Evolutionary conservation across 2,888 invertebrate genomes (phyloP), one percentile per base, ranked within the genome.

Genomic region (Drosophila demipolita): DNA sequence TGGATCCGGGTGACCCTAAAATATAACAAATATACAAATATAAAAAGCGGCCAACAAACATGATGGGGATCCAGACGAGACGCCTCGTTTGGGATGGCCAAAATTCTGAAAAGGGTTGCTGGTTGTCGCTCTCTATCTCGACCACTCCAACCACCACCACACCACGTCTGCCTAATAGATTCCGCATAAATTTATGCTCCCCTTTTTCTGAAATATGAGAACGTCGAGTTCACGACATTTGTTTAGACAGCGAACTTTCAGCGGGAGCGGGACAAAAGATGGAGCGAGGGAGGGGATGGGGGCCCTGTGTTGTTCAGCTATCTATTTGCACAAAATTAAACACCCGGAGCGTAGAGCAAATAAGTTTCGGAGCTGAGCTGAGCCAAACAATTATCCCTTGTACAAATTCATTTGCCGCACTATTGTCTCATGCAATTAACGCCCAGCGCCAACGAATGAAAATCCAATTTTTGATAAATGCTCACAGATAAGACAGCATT

Each of bases 301-400:
- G 55, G 52, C 17, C 32, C 38, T 58, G 53, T 90, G 86, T 88
- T 86, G 90, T 90, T 76, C 78, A 78, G 54, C 86, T 76, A 76
- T 85, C 87, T 90, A 87, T 86, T 86, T 90, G 89, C 90, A 90
- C 87, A 90, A 84, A 89, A 89, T 86, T 86, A 89, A 90, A 86
- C 89, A 86, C 89, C 86, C 82, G 42, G 66, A 74, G 89, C 84
- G 82, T 87, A 74, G 64, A 50, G 66, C 70, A 85, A 84, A 85
- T 75, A 81, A 86, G 77, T 68, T 76, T 65, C 59, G 36, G 33
- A 42, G 23, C 15, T 15, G 45, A 42, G 68, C 80, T 74, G 78
- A 83, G 89, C 78, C 90, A 83, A 84, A 80, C 89, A 90, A 85
- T 90, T 85, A 90, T 85, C 87, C 84, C 83, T 85, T 86, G 78